These are phyloP conservation scores for Silurus glanis DNA, from an alignment of 2,113 vertebrate genomes.

Conservation along the genomic window DNA sequence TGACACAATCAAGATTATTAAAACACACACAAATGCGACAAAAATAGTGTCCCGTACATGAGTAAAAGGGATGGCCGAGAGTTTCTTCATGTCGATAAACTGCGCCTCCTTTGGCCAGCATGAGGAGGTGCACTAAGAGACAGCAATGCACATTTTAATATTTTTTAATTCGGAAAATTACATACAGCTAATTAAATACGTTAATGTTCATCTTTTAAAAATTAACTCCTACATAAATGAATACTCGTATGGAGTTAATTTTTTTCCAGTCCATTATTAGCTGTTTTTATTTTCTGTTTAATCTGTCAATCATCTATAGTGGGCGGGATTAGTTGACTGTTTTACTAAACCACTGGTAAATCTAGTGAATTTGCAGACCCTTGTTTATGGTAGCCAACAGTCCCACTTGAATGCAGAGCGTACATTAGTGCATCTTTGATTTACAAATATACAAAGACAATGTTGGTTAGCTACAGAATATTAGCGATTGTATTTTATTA, in stretches of 20 bases:
- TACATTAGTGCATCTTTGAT: neutral
- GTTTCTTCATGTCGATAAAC: neutral
- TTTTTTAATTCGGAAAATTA: neutral
- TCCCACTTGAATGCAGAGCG: neutral
- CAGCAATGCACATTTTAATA: neutral
- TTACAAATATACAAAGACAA: neutral
- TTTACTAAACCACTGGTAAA: too few relatives aligned
- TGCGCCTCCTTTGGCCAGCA: slow-evolving; percentile 64
- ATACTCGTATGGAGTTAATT: neutral
- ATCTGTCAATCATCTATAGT: neutral
- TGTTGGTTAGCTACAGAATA: neutral
- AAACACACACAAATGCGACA: neutral
- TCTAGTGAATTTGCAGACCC: neutral
- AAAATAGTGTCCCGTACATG: neutral
- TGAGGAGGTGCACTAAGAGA: slow-evolving; percentile 49
- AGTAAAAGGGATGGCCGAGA: neutral
- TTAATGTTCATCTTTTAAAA: neutral
- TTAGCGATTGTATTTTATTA: neutral
- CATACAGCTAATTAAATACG: neutral
- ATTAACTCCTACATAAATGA: neutral
- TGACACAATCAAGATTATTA: neutral
- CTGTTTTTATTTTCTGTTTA: neutral
- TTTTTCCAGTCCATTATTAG: neutral
- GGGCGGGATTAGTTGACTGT: neutral
- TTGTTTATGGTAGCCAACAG: neutral